A percentile compares a stretch with the other conserved stretches of the same genome.
Evolutionary conservation across 2,797 vertebrate genomes (phyloP).

Genomic region (Morelia viridis): DNA sequence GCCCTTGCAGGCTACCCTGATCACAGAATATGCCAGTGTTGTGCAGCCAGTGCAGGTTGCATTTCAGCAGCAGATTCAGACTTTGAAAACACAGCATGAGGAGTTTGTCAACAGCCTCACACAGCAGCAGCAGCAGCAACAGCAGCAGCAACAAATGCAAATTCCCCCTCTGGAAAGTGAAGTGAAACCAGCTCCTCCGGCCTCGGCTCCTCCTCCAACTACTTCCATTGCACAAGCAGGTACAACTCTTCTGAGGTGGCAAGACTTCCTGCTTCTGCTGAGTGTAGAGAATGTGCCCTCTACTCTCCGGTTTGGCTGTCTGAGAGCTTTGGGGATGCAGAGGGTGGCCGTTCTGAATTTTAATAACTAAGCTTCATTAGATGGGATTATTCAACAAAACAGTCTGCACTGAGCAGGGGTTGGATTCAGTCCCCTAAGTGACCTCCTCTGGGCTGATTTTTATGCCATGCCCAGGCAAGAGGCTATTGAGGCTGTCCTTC

Average conservation of each 20-base stretch:
- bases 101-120: conserved; percentile 90
- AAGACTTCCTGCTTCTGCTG: not conserved
- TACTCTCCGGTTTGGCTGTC: not conserved
- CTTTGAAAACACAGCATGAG: conserved; percentile 90
- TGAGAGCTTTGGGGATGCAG: not conserved
- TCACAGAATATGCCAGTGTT: conserved; percentile 86
- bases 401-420: not conserved
- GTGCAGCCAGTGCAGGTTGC: conserved; percentile 93
- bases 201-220: conserved; percentile 62
- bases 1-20: conserved; percentile 84
- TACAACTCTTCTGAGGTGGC: conserved; percentile 29
- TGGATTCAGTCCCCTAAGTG: not conserved
- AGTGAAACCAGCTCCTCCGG: conserved; percentile 70
- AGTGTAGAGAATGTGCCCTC: not conserved
- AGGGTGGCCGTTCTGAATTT: not conserved
- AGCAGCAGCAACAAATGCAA: conserved; percentile 65
- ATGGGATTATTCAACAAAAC: not conserved
- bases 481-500: not conserved
- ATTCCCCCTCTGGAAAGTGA: conserved; percentile 76
- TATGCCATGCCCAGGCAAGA: not conserved
- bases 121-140: conserved; percentile 76
- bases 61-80: conserved; percentile 97
- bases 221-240: conserved; percentile 71
- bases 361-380: not conserved
- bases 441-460: not conserved